phyloP scores from a whole-genome alignment of 2,888 invertebrate species.

The Ferrisia virgata region DNA sequence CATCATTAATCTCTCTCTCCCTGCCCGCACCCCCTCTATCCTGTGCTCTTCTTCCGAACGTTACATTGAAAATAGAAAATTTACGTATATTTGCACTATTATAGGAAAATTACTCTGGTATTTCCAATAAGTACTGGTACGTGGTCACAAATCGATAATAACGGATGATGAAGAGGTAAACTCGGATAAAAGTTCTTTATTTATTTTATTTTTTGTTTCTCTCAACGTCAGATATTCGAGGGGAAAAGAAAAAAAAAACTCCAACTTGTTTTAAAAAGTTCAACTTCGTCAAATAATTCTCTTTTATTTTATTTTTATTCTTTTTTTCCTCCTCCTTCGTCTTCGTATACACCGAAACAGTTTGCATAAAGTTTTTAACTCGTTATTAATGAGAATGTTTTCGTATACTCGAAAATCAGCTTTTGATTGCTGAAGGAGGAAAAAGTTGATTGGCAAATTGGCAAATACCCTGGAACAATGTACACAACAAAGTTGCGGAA shows the following conservation, averaged over 20 bases:
- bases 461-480: not conserved
- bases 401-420: not conserved
- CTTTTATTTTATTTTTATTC: too few relatives aligned
- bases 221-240: not conserved
- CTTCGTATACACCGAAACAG: not conserved
- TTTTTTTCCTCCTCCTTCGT: too few relatives aligned
- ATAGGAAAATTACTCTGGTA: too few relatives aligned
- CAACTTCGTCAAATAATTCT: slow-evolving; percentile 4
- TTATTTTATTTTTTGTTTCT: not conserved
- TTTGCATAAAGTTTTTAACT: slow-evolving; percentile 13
- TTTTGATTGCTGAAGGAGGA: not conserved
- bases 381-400: slow-evolving; percentile 8
- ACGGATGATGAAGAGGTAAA: not conserved
- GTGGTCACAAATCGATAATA: not conserved
- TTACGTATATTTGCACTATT: too few relatives aligned
- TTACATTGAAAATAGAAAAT: too few relatives aligned
- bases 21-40: too few relatives aligned
- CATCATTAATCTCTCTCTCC: too few relatives aligned
- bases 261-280: slow-evolving; percentile 15
- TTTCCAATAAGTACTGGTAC: not conserved
- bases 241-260: too few relatives aligned
- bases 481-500: not conserved
- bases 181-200: not conserved
- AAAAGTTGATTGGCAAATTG: not conserved
- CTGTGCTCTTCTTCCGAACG: too few relatives aligned